Conservation (phyloP, 92 coral and sea anemone species). For the Micromussa lordhowensis region DNA sequence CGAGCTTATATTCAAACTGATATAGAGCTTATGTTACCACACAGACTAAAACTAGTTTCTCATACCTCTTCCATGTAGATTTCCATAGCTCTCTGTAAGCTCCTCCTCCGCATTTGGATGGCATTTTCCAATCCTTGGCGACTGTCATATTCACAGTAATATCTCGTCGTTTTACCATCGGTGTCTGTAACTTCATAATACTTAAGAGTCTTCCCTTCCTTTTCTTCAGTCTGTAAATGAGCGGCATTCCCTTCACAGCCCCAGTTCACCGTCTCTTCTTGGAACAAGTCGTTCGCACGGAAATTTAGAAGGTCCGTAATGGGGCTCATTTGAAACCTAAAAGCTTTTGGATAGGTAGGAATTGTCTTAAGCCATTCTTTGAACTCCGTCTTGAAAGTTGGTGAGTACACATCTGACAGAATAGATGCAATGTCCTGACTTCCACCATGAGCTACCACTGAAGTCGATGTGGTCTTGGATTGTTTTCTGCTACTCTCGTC, state of each 20-base stretch:
- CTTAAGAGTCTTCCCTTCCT: neutral
- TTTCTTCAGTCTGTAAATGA: slow-evolving; percentile 28
- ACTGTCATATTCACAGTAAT: slow-evolving; percentile 32
- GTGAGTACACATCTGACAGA: slow-evolving; percentile 39
- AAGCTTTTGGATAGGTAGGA: slow-evolving; percentile 58
- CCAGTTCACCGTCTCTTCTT: slow-evolving; percentile 56
- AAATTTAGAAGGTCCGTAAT: slow-evolving; percentile 25
- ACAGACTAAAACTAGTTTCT: neutral
- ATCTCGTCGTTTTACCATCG: neutral
- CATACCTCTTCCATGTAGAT: slow-evolving; percentile 45
- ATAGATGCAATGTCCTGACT: slow-evolving; percentile 39
- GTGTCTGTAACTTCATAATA: slow-evolving; percentile 8
- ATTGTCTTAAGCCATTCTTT: slow-evolving; percentile 59
- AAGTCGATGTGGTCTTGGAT: slow-evolving; percentile 31
- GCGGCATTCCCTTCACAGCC: slow-evolving; percentile 57
- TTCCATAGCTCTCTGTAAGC: slow-evolving; percentile 24
- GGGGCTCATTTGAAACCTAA: slow-evolving; percentile 40
- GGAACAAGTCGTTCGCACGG: slow-evolving; percentile 56
- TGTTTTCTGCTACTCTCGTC: slow-evolving; percentile 12
- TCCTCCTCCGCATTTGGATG: slow-evolving; percentile 10
- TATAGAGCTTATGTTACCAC: neutral
- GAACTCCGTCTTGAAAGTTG: slow-evolving; percentile 30
- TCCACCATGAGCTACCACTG: slow-evolving; percentile 41
- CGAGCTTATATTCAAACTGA: neutral
- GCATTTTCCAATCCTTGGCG: slow-evolving; percentile 24